These are phyloP conservation scores for Cygnus olor DNA, from an alignment of 2,797 vertebrate genomes.

Conservation along the genomic window DNA sequence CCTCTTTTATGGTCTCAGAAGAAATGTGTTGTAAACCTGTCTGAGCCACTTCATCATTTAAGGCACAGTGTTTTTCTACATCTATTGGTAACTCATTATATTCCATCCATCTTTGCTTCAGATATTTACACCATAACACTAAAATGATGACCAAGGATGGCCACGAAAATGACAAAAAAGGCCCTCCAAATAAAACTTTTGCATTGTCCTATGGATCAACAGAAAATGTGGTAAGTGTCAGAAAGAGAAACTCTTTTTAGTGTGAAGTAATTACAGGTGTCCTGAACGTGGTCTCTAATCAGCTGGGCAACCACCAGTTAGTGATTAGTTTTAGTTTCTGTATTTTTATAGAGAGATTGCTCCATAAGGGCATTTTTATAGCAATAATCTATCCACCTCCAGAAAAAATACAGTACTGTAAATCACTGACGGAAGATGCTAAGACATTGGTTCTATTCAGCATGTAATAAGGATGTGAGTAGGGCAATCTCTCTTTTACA, in stretches of 20 bases:
- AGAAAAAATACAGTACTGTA: neutral
- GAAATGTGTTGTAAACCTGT: neutral
- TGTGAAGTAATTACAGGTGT: neutral
- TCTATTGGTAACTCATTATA: neutral
- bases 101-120: neutral
- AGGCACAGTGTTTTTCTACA: neutral
- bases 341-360: neutral
- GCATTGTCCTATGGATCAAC: neutral
- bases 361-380: neutral
- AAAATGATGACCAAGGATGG: neutral
- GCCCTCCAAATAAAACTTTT: neutral
- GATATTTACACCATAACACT: neutral
- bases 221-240: neutral
- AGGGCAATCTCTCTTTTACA: neutral
- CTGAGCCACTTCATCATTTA: neutral
- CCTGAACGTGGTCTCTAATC: neutral
- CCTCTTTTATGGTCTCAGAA: neutral
- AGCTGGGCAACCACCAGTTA: neutral
- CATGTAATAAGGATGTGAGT: rapidly evolving
- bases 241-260: neutral
- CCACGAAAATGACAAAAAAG: neutral
- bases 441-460: neutral
- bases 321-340: neutral
- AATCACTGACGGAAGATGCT: neutral
- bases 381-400: neutral